Evolutionary conservation across 2,888 invertebrate genomes (phyloP), one percentile per base, ranked within the genome.

Genomic region (Dendrolimus houi): DNA sequence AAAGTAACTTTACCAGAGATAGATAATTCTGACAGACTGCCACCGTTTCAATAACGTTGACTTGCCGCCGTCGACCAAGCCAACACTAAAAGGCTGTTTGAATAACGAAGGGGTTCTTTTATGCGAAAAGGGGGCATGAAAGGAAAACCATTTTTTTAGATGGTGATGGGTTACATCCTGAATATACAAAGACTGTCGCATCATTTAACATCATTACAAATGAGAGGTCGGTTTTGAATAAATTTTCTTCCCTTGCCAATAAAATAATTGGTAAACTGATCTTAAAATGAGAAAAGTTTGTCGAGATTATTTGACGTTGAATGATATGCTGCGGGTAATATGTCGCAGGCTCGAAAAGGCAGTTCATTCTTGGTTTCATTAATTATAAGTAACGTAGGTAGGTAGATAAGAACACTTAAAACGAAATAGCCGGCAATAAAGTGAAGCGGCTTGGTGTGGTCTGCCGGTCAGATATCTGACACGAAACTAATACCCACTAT

Each of bases 401-500:
- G 17, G 29, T 6, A 68, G 69, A 64, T 66, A 71, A 70, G 68
- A 67, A 66, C 71, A 72, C 72, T 80, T 76, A 73, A 76, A 77
- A 81, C 76, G 79, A 81, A 81, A 77, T 78, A 74, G 73, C 61
- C 65, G 59, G 74, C 79, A 79, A 81, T 83, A 84, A 84, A 86
- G 85, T 82, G 76, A 76, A 77, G 80, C 29, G 29, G 29, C 29
- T 29, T 29, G 29, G 29, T 29, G 29, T 29, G 29, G 29, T 29
- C 75, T 75, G 76, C 69, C 65, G 71, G 70, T 76, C 74, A 81
- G 83, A 83, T 87, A 85, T 85, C 85, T 87, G 87, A 87, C 88
- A 85, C 79, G 83, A 81, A 86, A 89, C 87, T 88, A 89, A 88
- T 88, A 87, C 79, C 83, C 80, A 79, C 89, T 87, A 87, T 88